These are phyloP conservation scores for Neotoxoptera formosana DNA, from an alignment of 1,140 invertebrate genomes.

Conservation along the genomic window DNA sequence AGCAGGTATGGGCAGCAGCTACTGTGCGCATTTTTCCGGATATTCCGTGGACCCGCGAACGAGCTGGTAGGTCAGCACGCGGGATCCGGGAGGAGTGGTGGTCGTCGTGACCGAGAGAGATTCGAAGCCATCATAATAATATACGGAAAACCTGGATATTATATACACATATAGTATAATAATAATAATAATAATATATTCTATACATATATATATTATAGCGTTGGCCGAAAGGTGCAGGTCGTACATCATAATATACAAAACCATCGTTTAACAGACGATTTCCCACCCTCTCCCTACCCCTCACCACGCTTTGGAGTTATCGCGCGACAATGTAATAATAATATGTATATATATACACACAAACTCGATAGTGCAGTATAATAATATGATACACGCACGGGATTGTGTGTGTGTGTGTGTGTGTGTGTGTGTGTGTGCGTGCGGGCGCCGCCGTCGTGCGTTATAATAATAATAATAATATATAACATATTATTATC, in stretches of 20 bases:
- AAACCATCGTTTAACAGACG: neutral
- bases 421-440: no score
- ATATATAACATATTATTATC: neutral
- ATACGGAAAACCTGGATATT: no score
- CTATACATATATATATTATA: neutral
- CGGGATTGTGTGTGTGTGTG: no score
- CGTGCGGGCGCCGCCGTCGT: neutral
- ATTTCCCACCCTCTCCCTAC: neutral
- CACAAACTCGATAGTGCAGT: neutral
- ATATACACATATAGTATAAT: no score
- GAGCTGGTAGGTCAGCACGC: no score
- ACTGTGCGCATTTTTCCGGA: no score
- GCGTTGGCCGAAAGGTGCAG: neutral
- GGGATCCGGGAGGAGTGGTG: no score
- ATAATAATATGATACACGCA: neutral
- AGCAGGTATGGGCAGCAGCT: no score
- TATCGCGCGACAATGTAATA: neutral
- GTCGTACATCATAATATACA: neutral
- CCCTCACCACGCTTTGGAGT: neutral
- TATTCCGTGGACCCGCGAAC: no score
- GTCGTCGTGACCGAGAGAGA: no score
- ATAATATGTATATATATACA: neutral
- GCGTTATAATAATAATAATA: no score
- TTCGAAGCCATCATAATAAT: no score
- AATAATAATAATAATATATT: neutral